These are phyloP conservation scores for Pogonocherus hispidulus DNA, from an alignment of 2,888 invertebrate species.

Conservation along the genomic window DNA sequence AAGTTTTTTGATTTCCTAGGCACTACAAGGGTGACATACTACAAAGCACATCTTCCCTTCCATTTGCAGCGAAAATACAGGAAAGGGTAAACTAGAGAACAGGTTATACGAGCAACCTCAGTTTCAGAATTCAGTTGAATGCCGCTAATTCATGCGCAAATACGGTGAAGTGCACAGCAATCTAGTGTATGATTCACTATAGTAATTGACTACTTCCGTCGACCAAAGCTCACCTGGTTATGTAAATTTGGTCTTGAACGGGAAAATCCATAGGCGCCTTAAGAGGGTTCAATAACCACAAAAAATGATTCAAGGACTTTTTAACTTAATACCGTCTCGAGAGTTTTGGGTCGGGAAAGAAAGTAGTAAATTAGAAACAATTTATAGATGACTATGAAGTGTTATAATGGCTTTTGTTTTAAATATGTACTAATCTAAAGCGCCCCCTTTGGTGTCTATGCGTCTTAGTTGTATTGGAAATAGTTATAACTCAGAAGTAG, in stretches of 20 bases:
- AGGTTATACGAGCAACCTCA: not conserved
- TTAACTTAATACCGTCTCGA: too few relatives aligned
- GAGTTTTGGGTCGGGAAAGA: too few relatives aligned
- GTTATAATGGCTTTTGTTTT: too few relatives aligned
- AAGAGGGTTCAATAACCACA: not conserved
- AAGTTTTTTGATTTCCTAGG: too few relatives aligned
- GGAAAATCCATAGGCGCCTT: conserved; percentile 30
- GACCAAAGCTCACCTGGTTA: conserved; percentile 57
- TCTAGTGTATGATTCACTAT: conserved; percentile 58
- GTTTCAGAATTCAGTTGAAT: conserved; percentile 26
- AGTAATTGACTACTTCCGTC: conserved; percentile 63
- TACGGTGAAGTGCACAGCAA: conserved; percentile 34
- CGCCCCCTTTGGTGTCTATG: too few relatives aligned
- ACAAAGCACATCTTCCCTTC: not conserved
- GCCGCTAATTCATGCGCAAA: conserved; percentile 32
- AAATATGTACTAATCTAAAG: too few relatives aligned
- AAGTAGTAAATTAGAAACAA: too few relatives aligned
- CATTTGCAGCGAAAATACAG: not conserved
- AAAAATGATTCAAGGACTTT: too few relatives aligned
- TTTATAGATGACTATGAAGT: too few relatives aligned
- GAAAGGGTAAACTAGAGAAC: not conserved
- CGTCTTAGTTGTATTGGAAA: too few relatives aligned
- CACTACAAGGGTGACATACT: too few relatives aligned
- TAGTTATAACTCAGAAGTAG: too few relatives aligned
- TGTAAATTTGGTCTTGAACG: conserved; percentile 48